A percentile compares a stretch with the other conserved stretches of the same genome.
Conservation (phyloP, 2,888 invertebrate species). For the Labia minor region DNA sequence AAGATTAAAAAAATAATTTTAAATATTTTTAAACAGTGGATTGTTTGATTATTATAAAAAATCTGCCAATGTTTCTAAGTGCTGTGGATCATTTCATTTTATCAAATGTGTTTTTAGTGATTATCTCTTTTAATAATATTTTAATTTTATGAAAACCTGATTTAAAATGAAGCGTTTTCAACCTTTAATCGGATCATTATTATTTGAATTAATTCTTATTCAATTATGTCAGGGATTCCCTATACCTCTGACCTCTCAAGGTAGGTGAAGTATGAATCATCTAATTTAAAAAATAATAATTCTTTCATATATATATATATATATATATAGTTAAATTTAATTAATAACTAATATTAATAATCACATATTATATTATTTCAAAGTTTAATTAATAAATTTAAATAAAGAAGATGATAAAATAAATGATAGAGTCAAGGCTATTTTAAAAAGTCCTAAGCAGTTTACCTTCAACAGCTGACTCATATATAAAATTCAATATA, state of each 20-base stretch:
- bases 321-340: background rate
- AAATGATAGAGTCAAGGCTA: too few species aligned
- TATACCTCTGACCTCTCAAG: conserved; percentile 4
- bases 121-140: background rate
- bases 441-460: background rate
- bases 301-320: background rate
- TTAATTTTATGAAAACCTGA: background rate
- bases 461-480: conserved; percentile 13
- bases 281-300: background rate
- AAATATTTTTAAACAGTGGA: background rate
- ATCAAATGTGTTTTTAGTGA: conserved; percentile 3
- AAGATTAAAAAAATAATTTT: background rate
- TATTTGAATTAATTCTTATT: background rate
- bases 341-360: too few species aligned
- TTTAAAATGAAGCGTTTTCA: background rate
- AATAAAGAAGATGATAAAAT: too few species aligned
- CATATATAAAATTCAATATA: background rate
- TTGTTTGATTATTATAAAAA: background rate
- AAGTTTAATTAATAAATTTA: too few species aligned
- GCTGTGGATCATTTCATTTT: background rate
- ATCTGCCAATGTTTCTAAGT: background rate
- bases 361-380: too few species aligned
- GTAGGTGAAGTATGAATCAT: background rate
- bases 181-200: background rate
- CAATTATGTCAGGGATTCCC: background rate